Conservation (phyloP, 2,888 invertebrate genomes). For the Melanotus villosus region DNA sequence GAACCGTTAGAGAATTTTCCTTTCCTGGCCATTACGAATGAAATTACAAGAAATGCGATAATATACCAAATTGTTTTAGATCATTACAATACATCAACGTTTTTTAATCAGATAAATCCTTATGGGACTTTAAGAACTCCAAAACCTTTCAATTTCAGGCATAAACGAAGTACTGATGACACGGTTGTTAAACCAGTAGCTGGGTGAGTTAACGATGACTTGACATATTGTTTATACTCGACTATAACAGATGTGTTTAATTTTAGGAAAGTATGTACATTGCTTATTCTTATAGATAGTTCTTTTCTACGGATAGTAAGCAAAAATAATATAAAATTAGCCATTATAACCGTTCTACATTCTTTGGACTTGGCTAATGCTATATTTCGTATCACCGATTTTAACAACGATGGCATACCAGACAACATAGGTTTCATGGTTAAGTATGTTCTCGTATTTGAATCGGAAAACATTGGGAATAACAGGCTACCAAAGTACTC, state of each 20-base stretch:
- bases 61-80: background rate
- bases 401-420: slow-evolving; percentile 70
- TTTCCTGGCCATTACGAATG: background rate
- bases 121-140: background rate
- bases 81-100: background rate
- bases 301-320: slow-evolving; percentile 69
- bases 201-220: background rate
- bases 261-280: slow-evolving; percentile 65
- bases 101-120: background rate
- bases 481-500: slow-evolving; percentile 66
- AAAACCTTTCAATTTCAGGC: no score
- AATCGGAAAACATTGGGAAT: slow-evolving; percentile 66
- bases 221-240: no score
- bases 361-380: slow-evolving; percentile 71
- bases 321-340: slow-evolving; percentile 68
- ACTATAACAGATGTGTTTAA: slow-evolving; percentile 1
- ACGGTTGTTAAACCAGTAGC: no score
- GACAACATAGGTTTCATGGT: slow-evolving; percentile 73
- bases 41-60: background rate
- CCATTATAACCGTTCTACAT: slow-evolving; percentile 69
- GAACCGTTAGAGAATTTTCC: slow-evolving; percentile 49
- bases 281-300: slow-evolving; percentile 70
- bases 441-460: slow-evolving; percentile 70
- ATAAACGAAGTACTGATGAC: no score
- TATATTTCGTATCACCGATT: slow-evolving; percentile 72